Evolutionary conservation across 23 tunicate species (phyloP).

Genomic region (Styela clava): DNA sequence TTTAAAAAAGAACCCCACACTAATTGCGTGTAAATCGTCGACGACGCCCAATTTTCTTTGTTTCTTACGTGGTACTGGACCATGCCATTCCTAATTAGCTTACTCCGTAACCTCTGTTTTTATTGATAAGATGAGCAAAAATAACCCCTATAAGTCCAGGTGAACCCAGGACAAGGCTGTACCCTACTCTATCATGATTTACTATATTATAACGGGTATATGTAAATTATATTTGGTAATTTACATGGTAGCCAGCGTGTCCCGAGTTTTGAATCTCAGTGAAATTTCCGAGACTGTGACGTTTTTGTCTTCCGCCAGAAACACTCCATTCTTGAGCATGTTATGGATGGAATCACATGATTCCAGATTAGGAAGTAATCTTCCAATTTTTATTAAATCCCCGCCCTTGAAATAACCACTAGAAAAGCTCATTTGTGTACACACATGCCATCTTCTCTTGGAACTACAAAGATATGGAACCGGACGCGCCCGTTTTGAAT

Average conservation of each 20-base stretch:
- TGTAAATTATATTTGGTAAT: no score
- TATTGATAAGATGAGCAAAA: background rate
- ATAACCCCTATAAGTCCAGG: no score
- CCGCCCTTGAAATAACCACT: background rate
- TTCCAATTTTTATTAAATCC: background rate
- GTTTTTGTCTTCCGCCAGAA: background rate
- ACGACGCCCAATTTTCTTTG: background rate
- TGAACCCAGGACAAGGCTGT: no score
- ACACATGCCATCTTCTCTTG: background rate
- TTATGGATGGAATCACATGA: background rate
- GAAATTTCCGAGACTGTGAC: no score
- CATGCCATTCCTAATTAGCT: background rate
- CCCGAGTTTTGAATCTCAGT: no score
- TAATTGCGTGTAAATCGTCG: background rate
- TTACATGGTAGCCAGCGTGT: no score
- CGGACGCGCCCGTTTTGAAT: background rate
- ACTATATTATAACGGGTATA: no score
- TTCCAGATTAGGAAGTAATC: background rate
- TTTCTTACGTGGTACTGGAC: background rate
- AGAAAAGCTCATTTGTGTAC: background rate
- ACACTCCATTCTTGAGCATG: background rate
- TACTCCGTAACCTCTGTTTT: background rate
- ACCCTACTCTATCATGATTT: no score
- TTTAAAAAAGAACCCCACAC: background rate
- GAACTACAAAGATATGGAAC: background rate